Percentiles rank a stretch among this genome's conserved stretches.
phyloP scores from a whole-genome alignment of 2,113 vertebrate species.

The Erpornis zantholeuca region DNA sequence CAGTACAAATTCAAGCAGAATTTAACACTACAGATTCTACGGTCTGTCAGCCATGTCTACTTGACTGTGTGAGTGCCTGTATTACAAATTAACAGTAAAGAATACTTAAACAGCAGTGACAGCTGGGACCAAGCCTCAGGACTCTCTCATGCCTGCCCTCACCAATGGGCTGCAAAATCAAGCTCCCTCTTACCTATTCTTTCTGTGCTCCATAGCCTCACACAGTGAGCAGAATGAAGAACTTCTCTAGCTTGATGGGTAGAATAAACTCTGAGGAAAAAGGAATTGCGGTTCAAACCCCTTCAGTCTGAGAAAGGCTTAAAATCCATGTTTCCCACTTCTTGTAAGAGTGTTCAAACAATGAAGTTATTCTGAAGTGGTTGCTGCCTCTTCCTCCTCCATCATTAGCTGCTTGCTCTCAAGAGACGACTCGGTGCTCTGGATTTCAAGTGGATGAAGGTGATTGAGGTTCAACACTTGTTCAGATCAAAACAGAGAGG shows the following conservation, averaged over 20 bases:
- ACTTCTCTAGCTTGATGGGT: constrained; percentile 34
- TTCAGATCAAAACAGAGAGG: constrained; percentile 48
- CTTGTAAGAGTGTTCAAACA: constrained; percentile 66
- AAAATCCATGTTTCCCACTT: constrained; percentile 63
- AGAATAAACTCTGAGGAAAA: constrained; percentile 47
- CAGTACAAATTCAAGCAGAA: constrained; percentile 9
- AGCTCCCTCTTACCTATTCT: constrained; percentile 48
- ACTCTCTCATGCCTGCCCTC: constrained; percentile 43
- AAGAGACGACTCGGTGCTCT: constrained; percentile 48
- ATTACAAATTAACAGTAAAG: constrained; percentile 52
- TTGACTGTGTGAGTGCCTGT: constrained; percentile 1
- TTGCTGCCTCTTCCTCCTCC: constrained; percentile 54
- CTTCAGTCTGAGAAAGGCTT: constrained; percentile 61
- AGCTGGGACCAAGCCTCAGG: constrained; percentile 38
- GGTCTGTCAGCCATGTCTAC: neutral
- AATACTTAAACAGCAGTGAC: constrained; percentile 38
- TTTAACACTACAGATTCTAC: neutral
- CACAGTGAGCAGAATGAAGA: constrained; percentile 33
- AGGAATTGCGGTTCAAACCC: constrained; percentile 49
- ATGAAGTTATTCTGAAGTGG: constrained; percentile 66
- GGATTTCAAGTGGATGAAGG: constrained; percentile 62
- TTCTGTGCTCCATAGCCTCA: neutral
- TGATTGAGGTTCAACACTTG: constrained; percentile 45
- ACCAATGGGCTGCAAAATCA: constrained; percentile 49
- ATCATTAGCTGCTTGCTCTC: constrained; percentile 59